Base-by-base conservation (phyloP, 2,113 vertebrate species). In the Scophthalmus maximus region DNA sequence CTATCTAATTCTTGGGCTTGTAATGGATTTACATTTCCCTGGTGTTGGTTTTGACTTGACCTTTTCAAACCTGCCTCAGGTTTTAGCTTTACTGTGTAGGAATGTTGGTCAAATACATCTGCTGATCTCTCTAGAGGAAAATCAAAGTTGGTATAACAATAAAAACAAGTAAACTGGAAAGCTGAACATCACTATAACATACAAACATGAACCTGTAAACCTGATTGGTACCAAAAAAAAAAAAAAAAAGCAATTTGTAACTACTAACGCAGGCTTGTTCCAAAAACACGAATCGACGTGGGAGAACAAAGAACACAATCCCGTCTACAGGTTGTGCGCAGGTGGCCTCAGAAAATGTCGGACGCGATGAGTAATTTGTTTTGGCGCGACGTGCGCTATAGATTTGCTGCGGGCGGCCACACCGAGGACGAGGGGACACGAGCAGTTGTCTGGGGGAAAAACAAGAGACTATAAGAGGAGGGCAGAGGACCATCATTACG, bases 281-380 rank as follows among this genome's bases (percentile, higher is more conserved):
- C 40, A 66, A 50, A 44, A 59, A 38, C 2, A 61, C 59, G 72
- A 76, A 4, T 36, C 27, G 58, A 51, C 6, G 23, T 11, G 7
- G 9, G 6, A 47, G 3, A 23, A 25, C 18, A 22, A 38, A 60
- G 25, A 1, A 44, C 40, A 30, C 56, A 76, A 60, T 49, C 32
- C 57, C 73, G 65, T 30, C 30, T 12, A 55, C 32, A 36, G 23
- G 52, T 55, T 66, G 6, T 36, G 52, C 40, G 29, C 68, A 76
- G 73, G 55, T 44, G 74, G 70, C 68, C 61, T 64, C 22, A 46
- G 46, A 73, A 60, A 56, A 84, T 62, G 67, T 75, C n/a, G 14
- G 52, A 82, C 76, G 81, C 36, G 68, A 73, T 58, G 57, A 69
- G 70, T 68, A 70, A 88, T 89, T 86, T 86, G 76, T 74, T 85